Evolutionary conservation across 92 coral and sea anemone genomes (phyloP), one percentile per base, ranked within the genome.

Genomic region (Desmophyllum pertusum): DNA sequence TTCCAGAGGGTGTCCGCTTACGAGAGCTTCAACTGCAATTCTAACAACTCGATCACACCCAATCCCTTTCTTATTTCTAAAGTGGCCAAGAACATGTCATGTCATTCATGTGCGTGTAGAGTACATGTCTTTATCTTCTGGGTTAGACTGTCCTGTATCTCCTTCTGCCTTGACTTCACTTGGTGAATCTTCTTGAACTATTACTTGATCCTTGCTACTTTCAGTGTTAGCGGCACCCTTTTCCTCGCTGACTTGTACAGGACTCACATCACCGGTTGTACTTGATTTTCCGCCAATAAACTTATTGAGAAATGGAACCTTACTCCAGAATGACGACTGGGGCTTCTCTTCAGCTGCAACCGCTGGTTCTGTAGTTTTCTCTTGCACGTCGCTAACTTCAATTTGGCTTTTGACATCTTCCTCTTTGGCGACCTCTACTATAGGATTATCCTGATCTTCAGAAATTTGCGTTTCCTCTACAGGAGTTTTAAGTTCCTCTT

Each of bases 121-220:
- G 70, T 97, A 97, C 97, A 97, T 92, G 76, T 97, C 99, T 53
- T 97, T 97, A 78, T 97, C 99, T 67, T 92, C 98, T 13, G 98
- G 98, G 80, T 91, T 93, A 3, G 99, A 94, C 80, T 92, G 96
- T 2, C 99, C 99, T 39, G 83, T 89, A 62, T 94, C 97, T 40
- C 95, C 99, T 23, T 70, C 87, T 6, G 92, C 79, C 36, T 86
- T 79, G 17, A 57, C 52, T 66, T 39, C 14, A 19, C 68, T 35
- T 15, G 29, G 5, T 8, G 79, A 38, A 66, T 82, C 59, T 35
- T 82, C 61, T 23, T 71, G 78, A 35, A 82, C 61, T 19, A 82
- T 72, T 21, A 82, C 79, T 82, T 71, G 78, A 45, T 82, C 86
- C 30, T 82, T 82, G n/a, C 21, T 39, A 8, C 14, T 31, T 3